Base-by-base conservation (phyloP, 2,888 invertebrate species). In the Tachystola acroxantha region DNA sequence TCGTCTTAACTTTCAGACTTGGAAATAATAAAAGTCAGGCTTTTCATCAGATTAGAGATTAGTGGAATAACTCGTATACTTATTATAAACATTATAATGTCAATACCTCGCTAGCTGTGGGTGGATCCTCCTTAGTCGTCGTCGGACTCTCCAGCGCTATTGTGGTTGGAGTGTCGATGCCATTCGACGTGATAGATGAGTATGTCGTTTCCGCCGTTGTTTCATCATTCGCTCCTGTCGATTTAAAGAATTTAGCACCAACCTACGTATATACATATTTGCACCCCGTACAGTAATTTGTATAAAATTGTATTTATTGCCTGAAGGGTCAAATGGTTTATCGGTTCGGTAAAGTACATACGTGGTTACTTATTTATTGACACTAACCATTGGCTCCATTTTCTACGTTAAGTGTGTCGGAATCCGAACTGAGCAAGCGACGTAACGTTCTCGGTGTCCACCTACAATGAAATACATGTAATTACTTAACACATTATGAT, bases 401-500 rank as follows among this genome's bases (percentile, higher is more conserved):
- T 29, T 75, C 76, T 40, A 68, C 70, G 6, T 49, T 37, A 6
- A 62, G 51, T 4, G 66, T 50, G 36, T 79, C 78, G 0, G 79
- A 74, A 39, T 79, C 77, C 1, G 76, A 57, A 38, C 80, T 82
- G 38, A 84, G 59, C 13, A 84, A 50, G 5, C 80, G 68, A 7
- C 77, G 71, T 28, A 85, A 50, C 1, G 74, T 70, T 51, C 61
- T 67, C 13, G 81, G 81, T 4, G 82, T 81, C 78, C 81, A 84
- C 37, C 85, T 85, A 51, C 13, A 49, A 53, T 24, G n/a, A 24
- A 16, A 4, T 16, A 16, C 6, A 16, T 16, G 3, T 16, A 16
- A 3, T 16, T 16, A 16, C 16, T 16, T 16, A 16, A n/a, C 6
- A 16, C 16, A 16, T 16, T 16, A 4, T 16, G n/a, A n/a, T n/a